Evolutionary conservation across 2,113 vertebrate genomes (phyloP).

Genomic region (Ibidorhyncha struthersii): DNA sequence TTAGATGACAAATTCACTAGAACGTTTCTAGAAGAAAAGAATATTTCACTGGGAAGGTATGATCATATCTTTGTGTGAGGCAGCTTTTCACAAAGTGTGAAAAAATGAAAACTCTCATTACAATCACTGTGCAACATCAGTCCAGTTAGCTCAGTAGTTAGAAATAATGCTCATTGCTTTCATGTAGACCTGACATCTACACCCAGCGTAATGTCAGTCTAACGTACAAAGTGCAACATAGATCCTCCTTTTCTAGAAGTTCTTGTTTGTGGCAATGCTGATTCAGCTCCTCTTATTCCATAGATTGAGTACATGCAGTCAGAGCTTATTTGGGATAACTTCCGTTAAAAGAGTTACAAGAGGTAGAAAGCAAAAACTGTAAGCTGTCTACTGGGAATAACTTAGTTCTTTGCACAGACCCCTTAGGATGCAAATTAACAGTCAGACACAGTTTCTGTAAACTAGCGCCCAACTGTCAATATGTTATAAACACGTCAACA

Average conservation of each 20-base stretch:
- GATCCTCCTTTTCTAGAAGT: constrained; percentile 19
- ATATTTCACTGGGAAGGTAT: not conserved
- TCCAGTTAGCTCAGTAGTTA: not conserved
- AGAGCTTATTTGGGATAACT: not conserved
- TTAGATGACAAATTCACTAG: not conserved
- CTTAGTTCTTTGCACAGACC: not conserved
- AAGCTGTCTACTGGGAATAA: not conserved
- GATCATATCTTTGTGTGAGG: not conserved
- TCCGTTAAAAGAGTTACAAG: not conserved
- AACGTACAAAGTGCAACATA: not conserved
- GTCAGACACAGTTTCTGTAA: not conserved
- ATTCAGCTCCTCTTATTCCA: constrained; percentile 8
- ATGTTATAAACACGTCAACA: not conserved
- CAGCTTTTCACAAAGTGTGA: not conserved
- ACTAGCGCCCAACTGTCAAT: not conserved
- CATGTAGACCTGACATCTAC: not conserved
- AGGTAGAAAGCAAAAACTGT: not conserved
- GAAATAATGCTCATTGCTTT: not conserved
- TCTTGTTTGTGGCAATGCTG: not conserved
- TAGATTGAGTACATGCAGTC: not conserved
- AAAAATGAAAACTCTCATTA: not conserved
- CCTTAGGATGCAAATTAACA: not conserved
- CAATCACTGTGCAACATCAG: not conserved
- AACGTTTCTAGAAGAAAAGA: not conserved
- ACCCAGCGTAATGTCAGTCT: not conserved